A percentile compares a stretch with the other conserved stretches of the same genome.
phyloP scores from a whole-genome alignment of 2,888 invertebrate genomes.

The Pammene aurita region DNA sequence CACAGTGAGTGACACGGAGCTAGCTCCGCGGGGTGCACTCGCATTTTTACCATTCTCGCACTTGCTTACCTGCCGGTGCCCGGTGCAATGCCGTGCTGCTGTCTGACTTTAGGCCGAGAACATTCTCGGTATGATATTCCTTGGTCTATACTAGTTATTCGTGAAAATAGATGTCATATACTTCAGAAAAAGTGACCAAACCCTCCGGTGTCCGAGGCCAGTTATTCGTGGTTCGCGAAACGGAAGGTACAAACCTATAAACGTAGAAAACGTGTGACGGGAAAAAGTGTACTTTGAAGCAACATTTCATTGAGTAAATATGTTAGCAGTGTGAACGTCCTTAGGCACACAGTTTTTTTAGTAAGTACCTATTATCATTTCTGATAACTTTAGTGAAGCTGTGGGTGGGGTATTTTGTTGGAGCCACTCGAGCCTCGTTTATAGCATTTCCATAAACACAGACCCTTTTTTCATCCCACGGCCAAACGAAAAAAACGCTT shows the following conservation, averaged over 20 bases:
- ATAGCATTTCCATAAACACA: slow-evolving; percentile 75
- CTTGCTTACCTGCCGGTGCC: slow-evolving; percentile 59
- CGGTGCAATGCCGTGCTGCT: slow-evolving; percentile 16
- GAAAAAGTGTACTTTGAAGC: neutral
- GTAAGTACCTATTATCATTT: neutral
- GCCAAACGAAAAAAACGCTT: slow-evolving; percentile 71
- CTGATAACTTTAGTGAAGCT: slow-evolving; percentile 14
- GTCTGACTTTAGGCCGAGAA: slow-evolving; percentile 1
- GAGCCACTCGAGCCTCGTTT: slow-evolving; percentile 31
- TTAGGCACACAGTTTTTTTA: too few species aligned
- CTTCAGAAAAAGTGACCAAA: too few species aligned
- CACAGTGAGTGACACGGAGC: slow-evolving; percentile 71
- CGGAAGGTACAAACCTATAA: neutral
- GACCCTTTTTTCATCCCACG: slow-evolving; percentile 76
- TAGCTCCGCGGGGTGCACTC: slow-evolving; percentile 62
- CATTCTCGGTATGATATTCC: slow-evolving; percentile 5
- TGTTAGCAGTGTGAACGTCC: too few species aligned
- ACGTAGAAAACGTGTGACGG: too few species aligned
- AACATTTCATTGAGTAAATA: neutral
- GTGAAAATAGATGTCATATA: too few species aligned
- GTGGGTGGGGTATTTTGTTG: slow-evolving; percentile 10
- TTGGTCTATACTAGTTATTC: slow-evolving; percentile 8
- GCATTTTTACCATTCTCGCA: slow-evolving; percentile 72
- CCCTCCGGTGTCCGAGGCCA: too few species aligned
- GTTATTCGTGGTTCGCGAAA: slow-evolving; percentile 6